Base-by-base conservation (phyloP, 2,888 invertebrate genomes). In the Syritta pipiens region DNA sequence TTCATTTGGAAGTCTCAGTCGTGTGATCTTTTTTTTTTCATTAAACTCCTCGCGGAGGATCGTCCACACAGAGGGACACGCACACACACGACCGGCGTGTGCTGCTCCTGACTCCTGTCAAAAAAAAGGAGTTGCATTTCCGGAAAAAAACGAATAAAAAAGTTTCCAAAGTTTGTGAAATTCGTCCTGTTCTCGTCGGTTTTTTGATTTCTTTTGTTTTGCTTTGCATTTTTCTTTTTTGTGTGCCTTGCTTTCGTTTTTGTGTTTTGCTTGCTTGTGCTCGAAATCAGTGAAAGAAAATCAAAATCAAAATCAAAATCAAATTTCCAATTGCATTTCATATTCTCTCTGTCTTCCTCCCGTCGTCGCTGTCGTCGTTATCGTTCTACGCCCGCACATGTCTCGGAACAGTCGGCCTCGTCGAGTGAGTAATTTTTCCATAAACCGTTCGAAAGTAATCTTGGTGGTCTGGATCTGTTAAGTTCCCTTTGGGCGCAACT, bases 401-500 rank as follows among this genome's bases (percentile, higher is more conserved):
- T 76, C 37, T 48, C 22, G 17, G 12, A 49, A 26, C 49, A 62
- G 62, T 55, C 60, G 60, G 37, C 69, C 55, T 22, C 30, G 24
- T 44, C 53, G 57, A 59, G 48, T 65, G 46, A 44, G 57, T 51
- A 37, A 55, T 65, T 71, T 62, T 49, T 40, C 35, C 14, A 7
- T 42, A 30, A 65, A 57, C 62, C 60, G 79, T 51, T 60, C 60
- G 49, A 74, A 67, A 60, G 32, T 35, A 57, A 77, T 67, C 30
- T 67, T 72, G 75, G 71, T 82, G 83, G 81, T 88, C 88, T 88
- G 88, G 88, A 88, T 87, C 86, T 88, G 83, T 85, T 88, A 83
- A 86, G 85, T 84, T 86, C 85, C 83, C 81, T 88, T 75, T 87
- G 85, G 85, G 88, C 86, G 88, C 88, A 88, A 88, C 88, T 88